These are phyloP conservation scores for Porites australiensis DNA, from an alignment of 64 coral and sea anemone species.

Conservation along the genomic window DNA sequence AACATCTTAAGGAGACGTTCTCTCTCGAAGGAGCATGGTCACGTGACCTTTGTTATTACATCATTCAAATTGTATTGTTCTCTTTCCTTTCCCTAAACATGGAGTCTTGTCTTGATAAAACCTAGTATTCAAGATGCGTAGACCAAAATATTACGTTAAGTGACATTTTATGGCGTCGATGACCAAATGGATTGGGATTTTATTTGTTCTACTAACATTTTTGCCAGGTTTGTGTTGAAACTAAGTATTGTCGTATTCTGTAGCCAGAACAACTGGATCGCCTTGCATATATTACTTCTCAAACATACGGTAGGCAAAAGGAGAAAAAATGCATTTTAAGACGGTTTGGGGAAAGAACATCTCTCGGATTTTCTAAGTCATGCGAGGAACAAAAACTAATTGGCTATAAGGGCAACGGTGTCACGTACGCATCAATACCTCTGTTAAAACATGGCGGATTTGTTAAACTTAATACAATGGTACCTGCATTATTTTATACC, in stretches of 20 bases:
- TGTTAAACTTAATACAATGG: neutral
- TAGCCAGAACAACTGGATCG: neutral
- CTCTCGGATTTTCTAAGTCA: neutral
- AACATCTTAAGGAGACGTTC: neutral
- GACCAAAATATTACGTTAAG: neutral
- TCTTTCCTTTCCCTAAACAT: neutral
- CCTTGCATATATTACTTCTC: too few relatives aligned
- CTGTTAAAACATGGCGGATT: neutral
- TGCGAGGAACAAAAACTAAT: neutral
- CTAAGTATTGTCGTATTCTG: neutral
- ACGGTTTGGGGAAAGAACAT: neutral
- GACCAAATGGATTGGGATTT: conserved; percentile 1
- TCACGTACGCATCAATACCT: conserved; percentile 1
- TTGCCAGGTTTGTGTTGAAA: conserved; percentile 23
- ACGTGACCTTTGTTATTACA: conserved; percentile 52
- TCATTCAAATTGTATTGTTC: conserved; percentile 13
- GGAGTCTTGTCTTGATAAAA: neutral
- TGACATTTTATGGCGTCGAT: conserved; percentile 34
- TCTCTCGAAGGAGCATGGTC: neutral
- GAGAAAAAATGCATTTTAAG: too few relatives aligned
- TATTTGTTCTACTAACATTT: conserved; percentile 2
- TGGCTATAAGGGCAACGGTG: neutral
- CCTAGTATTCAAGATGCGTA: conserved; percentile 15
- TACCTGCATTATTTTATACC: neutral
- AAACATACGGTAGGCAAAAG: too few relatives aligned